A percentile compares a stretch with the other conserved stretches of the same genome.
phyloP scores from a whole-genome alignment of 1,140 invertebrate species.

The Drosophila micromelanica region DNA sequence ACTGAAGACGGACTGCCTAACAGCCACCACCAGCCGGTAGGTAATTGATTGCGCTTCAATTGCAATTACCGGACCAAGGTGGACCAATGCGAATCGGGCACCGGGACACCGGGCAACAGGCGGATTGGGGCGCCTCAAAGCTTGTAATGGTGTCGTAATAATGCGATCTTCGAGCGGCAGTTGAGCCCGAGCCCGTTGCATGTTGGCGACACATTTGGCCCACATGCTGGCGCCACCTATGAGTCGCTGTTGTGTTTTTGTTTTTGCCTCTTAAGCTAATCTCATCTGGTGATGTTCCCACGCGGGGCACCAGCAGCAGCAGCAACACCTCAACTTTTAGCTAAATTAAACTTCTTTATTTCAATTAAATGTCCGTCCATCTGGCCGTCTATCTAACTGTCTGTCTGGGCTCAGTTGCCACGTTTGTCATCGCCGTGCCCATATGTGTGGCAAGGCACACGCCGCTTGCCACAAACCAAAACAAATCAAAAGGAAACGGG shows the following conservation, averaged over 20 bases:
- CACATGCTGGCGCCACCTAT: constrained; percentile 70
- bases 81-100: constrained; percentile 10
- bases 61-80: constrained; percentile 71
- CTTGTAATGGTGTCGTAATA: constrained; percentile 82
- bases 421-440: constrained; percentile 79
- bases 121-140: constrained; percentile 26
- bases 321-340: constrained; percentile 68
- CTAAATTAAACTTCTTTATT: constrained; percentile 83
- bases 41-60: constrained; percentile 84
- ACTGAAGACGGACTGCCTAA: constrained; percentile 23
- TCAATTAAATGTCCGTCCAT: constrained; percentile 71
- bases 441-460: constrained; percentile 57
- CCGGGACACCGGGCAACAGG: constrained; percentile 1
- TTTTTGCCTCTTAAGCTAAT: constrained; percentile 14
- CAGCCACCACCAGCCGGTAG: constrained; percentile 66
- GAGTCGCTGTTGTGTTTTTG: constrained; percentile 24
- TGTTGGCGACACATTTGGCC: constrained; percentile 56
- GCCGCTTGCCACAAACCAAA: constrained; percentile 36
- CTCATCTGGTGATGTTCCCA: constrained; percentile 53
- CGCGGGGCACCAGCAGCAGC: constrained; percentile 35
- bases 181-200: constrained; percentile 13
- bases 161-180: constrained; percentile 57
- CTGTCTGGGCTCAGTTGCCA: constrained; percentile 43
- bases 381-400: constrained; percentile 37
- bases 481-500: constrained; percentile 49